Percentiles rank a stretch among this genome's conserved stretches.
Evolutionary conservation across 2,888 invertebrate genomes (phyloP).

Genomic region (Heliconius ethilla): DNA sequence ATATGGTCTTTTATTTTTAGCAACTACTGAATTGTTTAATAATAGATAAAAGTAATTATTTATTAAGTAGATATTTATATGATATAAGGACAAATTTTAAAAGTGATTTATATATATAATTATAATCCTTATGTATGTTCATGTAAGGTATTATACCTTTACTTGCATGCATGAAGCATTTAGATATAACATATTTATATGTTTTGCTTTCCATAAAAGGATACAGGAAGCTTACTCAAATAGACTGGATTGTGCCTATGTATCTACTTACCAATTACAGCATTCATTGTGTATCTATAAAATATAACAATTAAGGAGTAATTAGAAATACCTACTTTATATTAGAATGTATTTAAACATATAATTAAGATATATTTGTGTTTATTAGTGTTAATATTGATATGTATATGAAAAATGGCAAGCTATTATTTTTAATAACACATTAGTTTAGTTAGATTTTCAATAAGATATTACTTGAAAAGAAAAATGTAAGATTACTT

Average conservation of each 20-base stretch:
- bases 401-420: constrained; percentile 20
- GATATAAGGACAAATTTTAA: background rate
- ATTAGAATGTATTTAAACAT: constrained; percentile 6
- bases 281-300: constrained; percentile 13
- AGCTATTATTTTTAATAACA: constrained; percentile 26
- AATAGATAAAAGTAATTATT: background rate
- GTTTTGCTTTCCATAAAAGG: constrained; percentile 8
- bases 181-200: constrained; percentile 6
- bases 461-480: background rate
- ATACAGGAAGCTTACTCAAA: constrained; percentile 39
- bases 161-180: constrained; percentile 1
- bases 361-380: constrained; percentile 17
- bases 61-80: background rate
- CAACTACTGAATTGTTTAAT: background rate
- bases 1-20: background rate
- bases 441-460: background rate
- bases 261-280: constrained; percentile 33
- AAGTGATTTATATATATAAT: background rate
- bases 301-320: constrained; percentile 1
- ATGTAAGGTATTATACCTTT: background rate
- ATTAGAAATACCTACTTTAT: constrained; percentile 11
- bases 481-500: background rate
- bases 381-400: constrained; percentile 20
- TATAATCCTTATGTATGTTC: background rate
- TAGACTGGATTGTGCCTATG: constrained; percentile 44